Percentiles rank a stretch among this genome's conserved stretches.
These are phyloP conservation scores for Oryzias curvinotus DNA, from an alignment of 2,113 vertebrate species.

Conservation along the genomic window DNA sequence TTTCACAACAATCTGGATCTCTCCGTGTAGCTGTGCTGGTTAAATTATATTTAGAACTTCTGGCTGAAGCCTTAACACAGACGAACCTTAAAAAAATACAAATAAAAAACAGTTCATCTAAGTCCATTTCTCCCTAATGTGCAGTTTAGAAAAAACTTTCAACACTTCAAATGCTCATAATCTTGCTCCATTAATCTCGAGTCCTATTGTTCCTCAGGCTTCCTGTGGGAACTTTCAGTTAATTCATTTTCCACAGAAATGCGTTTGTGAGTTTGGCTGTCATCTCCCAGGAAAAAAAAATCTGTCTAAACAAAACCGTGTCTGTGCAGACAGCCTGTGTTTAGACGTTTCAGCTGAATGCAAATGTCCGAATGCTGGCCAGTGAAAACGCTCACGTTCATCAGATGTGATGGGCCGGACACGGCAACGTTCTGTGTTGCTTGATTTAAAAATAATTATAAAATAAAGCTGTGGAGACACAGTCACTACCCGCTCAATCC, in stretches of 20 bases:
- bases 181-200: constrained; percentile 30
- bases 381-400: background rate
- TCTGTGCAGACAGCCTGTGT: background rate
- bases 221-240: constrained; percentile 12
- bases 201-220: constrained; percentile 34
- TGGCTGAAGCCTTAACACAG: constrained; percentile 22
- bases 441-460: background rate
- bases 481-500: too few species aligned
- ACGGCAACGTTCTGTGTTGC: background rate
- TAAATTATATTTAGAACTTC: background rate
- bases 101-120: constrained; percentile 4
- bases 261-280: constrained; percentile 15
- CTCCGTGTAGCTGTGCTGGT: background rate
- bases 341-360: background rate
- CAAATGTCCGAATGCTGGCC: background rate
- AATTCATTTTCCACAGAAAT: constrained; percentile 20
- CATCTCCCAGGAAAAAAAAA: constrained; percentile 1
- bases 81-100: background rate
- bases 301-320: background rate
- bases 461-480: too few species aligned
- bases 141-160: constrained; percentile 17
- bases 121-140: constrained; percentile 20
- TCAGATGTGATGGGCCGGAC: background rate
- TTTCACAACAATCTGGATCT: constrained; percentile 32
- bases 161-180: constrained; percentile 27